Evolutionary conservation across 2,888 invertebrate genomes (phyloP), one percentile per base, ranked within the genome.

Genomic region (Calameuta filiformis): DNA sequence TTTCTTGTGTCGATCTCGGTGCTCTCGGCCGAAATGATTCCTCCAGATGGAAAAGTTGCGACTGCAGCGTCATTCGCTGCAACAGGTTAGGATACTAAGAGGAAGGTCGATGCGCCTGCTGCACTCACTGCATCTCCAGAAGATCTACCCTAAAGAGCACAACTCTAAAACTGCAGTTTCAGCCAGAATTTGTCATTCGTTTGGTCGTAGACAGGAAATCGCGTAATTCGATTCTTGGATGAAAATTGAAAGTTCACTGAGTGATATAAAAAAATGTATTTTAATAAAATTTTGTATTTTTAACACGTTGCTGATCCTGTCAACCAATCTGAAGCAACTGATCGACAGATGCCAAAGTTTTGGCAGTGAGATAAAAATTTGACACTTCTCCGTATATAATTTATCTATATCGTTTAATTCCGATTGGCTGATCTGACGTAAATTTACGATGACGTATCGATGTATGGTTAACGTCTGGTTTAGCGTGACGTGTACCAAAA

Each of bases 91-190:
- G 71, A 31, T 71, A 71, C 71, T 11, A n/a, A 12, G 31, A 33
- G 33, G 71, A 71, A 71, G 71, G 71, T 71, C 71, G 56, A 56
- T 23, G 56, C 56, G 56, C 56, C 56, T 56, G 56, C 56, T 56
- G 56, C 23, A 23, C 56, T 23, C 23, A 56, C 56, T 23, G 56
- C 56, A 56, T 9, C 56, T 56, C 56, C 23, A 2, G 56, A 56
- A 0, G 56, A 56, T 56, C 56, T 23, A 2, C 2, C 6, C 23
- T 2, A 9, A 56, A 56, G 56, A 56, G 56, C 9, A 23, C 23
- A 56, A 23, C 56, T 56, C 23, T 2, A 23, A 56, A 9, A 6
- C 23, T 9, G 40, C 40, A 56, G 9, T 15, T 23, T 0, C 23
- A 23, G 2, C 9, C 23, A 6, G 0, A 1, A 9, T 56, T 56